Evolutionary conservation across 2,113 vertebrate genomes (phyloP), one percentile per base, ranked within the genome.

Genomic region (Nibea albiflora): DNA sequence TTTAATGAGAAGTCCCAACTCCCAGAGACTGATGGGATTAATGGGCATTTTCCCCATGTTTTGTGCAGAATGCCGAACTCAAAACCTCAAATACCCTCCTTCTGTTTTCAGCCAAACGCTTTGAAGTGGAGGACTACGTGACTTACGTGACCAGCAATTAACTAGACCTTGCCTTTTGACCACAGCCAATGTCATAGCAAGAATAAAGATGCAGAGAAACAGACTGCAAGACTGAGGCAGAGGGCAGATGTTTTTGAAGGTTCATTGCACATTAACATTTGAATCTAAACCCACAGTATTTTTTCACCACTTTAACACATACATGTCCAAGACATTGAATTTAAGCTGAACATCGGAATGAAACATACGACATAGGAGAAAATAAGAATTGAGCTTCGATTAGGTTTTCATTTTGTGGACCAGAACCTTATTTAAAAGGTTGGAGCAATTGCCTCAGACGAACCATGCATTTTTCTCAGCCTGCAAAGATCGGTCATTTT

Each of bases 1-100:
- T 83, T 86, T 75, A 85, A 88, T 85, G 80, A 90, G 73, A 67
- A 83, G 61, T 50, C 35, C 47, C 61, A 81, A 19, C 74, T 81
- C 63, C 31, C 61, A 71, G 63, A 78, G 69, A 68, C 31, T 42
- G 57, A 81, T 57, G 69, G 73, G 62, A 85, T 84, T 88, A 78
- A 77, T 44, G 9, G 42, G 22, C 22, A n/a, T 63, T 71, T 72
- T 69, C 22, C 26, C 46, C 35, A 17, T 60, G 50, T 58, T 63
- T 69, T 74, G 28, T 69, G 5, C 35, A 83, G 77, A 75, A 61
- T 26, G 44, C 52, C 20, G 22, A 53, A 62, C 53, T 46, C n/a
- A 53, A 57, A 28, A 12, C 20, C 28, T 72, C 54, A 47, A 60
- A 66, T 19, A 5, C 3, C 3, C 53, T 15, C 11, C 1, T 1